Evolutionary conservation across 2,888 invertebrate genomes (phyloP).

Genomic region (Heliconius cydno): DNA sequence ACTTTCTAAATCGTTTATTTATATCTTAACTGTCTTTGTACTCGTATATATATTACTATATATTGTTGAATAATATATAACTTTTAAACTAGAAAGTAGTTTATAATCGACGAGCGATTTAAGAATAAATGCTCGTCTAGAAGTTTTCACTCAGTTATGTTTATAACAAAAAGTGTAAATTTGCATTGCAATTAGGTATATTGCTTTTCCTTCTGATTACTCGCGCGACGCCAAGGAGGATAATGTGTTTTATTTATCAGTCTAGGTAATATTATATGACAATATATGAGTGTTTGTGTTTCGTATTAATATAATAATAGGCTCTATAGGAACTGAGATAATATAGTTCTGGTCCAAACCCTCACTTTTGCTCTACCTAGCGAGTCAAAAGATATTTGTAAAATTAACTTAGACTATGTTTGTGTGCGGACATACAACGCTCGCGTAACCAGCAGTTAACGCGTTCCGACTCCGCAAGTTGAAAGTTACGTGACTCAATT

Average conservation of each 20-base stretch:
- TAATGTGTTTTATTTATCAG: no score
- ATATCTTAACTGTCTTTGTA: not conserved
- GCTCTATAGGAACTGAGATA: no score
- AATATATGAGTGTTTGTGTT: no score
- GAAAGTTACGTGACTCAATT: slow-evolving; percentile 66
- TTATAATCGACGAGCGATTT: slow-evolving; percentile 17
- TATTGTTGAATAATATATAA: not conserved
- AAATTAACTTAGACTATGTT: slow-evolving; percentile 27
- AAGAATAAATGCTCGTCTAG: not conserved
- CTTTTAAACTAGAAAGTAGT: slow-evolving; percentile 6
- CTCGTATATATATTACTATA: not conserved
- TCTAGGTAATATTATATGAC: no score
- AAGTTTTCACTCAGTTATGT: no score
- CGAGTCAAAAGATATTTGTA: slow-evolving; percentile 17
- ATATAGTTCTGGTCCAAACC: no score
- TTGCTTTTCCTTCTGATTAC: no score
- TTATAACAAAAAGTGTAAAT: no score
- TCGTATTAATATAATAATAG: no score
- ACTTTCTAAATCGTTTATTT: slow-evolving; percentile 11
- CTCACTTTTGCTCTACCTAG: not conserved
- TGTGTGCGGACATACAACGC: slow-evolving; percentile 45
- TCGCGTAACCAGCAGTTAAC: slow-evolving; percentile 62
- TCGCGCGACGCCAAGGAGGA: no score
- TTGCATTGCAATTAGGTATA: no score
- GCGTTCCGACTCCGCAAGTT: slow-evolving; percentile 64